Evolutionary conservation across 1,140 invertebrate genomes (phyloP).

Genomic region (Caerostris darwini): DNA sequence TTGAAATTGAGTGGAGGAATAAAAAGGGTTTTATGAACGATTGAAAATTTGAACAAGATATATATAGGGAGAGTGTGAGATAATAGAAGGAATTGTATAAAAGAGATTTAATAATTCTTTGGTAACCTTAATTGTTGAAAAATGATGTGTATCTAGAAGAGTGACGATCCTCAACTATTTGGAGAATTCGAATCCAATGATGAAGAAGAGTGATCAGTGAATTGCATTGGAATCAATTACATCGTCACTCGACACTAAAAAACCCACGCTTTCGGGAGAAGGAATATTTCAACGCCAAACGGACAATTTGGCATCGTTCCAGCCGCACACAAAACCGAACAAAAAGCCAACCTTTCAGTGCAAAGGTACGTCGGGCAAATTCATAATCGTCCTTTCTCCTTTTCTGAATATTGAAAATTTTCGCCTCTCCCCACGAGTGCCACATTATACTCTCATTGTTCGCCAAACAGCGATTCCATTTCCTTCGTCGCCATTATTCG

Average conservation of each 20-base stretch:
- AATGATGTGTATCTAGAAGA: too few relatives aligned
- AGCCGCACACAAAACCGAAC: constrained; percentile 28
- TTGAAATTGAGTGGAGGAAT: too few relatives aligned
- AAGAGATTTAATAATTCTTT: too few relatives aligned
- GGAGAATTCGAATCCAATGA: neutral
- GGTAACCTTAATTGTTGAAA: too few relatives aligned
- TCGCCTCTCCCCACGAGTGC: constrained; percentile 48
- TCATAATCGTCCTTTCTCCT: constrained; percentile 62
- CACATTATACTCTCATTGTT: constrained; percentile 66
- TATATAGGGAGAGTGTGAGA: too few relatives aligned
- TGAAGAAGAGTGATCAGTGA: neutral
- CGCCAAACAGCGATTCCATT: constrained; percentile 68
- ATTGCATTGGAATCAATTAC: too few relatives aligned
- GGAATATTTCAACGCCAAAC: constrained; percentile 13
- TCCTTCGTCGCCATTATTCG: constrained; percentile 62
- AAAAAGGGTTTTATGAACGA: too few relatives aligned
- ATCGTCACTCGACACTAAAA: neutral
- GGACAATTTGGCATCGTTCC: constrained; percentile 42
- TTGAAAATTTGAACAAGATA: too few relatives aligned
- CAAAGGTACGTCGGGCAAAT: constrained; percentile 54
- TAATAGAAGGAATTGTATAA: too few relatives aligned
- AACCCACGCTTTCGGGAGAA: neutral
- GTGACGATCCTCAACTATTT: too few relatives aligned
- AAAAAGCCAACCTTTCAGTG: constrained; percentile 29
- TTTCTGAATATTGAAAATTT: constrained; percentile 49